Conservation (phyloP, 2,113 vertebrate species). For the Myotis yumanensis region DNA sequence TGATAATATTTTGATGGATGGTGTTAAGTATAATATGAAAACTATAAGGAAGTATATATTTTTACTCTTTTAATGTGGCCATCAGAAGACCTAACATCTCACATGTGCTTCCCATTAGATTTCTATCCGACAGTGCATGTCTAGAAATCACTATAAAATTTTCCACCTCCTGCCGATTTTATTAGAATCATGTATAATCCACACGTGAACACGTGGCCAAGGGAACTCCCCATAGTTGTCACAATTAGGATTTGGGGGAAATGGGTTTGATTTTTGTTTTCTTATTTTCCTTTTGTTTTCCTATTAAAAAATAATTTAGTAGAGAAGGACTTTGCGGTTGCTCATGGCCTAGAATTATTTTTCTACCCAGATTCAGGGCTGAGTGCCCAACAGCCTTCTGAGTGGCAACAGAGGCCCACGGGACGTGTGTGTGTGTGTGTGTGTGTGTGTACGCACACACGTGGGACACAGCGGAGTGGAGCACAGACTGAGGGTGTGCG, state of each 20-base stretch:
- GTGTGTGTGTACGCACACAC: no score
- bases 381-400: not conserved
- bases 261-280: not conserved
- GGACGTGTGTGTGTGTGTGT: no score
- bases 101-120: not conserved
- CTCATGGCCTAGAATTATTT: not conserved
- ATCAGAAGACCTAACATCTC: not conserved
- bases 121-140: not conserved
- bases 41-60: not conserved
- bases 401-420: not conserved
- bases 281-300: not conserved
- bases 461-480: not conserved
- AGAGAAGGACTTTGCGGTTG: not conserved
- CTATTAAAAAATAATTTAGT: not conserved
- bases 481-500: not conserved
- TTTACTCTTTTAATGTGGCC: not conserved
- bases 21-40: not conserved
- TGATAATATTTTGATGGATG: not conserved
- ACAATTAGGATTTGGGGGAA: not conserved
- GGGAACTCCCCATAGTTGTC: not conserved
- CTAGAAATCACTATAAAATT: not conserved
- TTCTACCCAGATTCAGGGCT: not conserved
- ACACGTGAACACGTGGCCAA: not conserved
- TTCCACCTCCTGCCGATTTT: not conserved
- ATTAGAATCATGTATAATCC: not conserved